phyloP scores from a whole-genome alignment of 2,797 vertebrate species.

The Uromys caudimaculatus region DNA sequence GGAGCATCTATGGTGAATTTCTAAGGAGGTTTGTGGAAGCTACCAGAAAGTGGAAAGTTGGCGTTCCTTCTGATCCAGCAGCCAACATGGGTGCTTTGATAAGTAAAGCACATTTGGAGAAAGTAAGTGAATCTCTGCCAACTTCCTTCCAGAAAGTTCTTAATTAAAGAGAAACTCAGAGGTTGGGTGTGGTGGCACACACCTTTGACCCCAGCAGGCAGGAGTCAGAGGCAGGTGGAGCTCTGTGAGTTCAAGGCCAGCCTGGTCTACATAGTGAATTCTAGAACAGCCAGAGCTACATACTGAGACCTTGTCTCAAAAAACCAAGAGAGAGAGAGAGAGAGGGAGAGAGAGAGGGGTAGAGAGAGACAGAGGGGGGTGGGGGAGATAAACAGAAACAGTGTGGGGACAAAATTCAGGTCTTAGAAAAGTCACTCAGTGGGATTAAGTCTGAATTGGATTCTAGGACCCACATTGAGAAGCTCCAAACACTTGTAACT shows the following conservation, averaged over 20 bases:
- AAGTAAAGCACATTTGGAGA: slow-evolving; percentile 96
- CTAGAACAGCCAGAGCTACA: not conserved
- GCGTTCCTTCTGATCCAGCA: slow-evolving; percentile 91
- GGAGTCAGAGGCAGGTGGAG: not conserved
- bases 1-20: slow-evolving; percentile 93
- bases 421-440: not conserved
- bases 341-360: not conserved
- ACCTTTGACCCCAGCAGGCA: no score
- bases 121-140: slow-evolving; percentile 87
- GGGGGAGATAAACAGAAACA: not conserved
- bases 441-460: not conserved
- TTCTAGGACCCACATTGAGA: not conserved
- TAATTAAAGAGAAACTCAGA: not conserved
- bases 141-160: not conserved
- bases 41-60: slow-evolving; percentile 94
- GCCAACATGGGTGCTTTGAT: slow-evolving; percentile 94
- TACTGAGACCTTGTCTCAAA: not conserved
- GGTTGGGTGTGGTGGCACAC: not conserved
- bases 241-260: not conserved
- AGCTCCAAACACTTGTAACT: not conserved
- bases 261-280: not conserved
- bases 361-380: not conserved
- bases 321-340: not conserved
- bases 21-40: slow-evolving; percentile 94
- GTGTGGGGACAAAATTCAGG: not conserved